Conservation (phyloP, 2,888 invertebrate genomes). For the Pachycephus smyrnensis region DNA sequence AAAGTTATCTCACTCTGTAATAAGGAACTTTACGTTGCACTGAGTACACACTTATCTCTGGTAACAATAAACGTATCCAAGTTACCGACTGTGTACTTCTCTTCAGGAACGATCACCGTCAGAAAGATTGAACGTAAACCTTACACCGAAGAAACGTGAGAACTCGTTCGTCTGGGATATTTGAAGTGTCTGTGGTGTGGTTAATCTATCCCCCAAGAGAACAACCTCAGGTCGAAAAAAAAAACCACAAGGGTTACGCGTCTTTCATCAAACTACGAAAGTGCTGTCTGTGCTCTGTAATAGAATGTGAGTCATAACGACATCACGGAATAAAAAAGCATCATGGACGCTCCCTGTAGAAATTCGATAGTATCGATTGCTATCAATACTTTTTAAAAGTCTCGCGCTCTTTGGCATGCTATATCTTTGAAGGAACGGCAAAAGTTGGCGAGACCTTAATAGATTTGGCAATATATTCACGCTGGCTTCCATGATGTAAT, state of each 20-base stretch:
- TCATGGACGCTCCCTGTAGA: not conserved
- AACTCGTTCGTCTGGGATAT: not conserved
- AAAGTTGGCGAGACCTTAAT: conserved; percentile 68
- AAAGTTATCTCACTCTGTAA: not conserved
- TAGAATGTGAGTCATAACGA: not conserved
- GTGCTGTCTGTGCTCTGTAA: not conserved
- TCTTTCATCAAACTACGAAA: not conserved
- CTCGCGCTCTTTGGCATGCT: not conserved
- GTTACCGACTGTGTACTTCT: not conserved
- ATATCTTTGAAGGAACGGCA: not conserved
- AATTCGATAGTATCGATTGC: not conserved
- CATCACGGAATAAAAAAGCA: not conserved
- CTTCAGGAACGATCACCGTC: not conserved
- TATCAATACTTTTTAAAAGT: not conserved
- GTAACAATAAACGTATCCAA: not conserved
- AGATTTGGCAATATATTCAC: conserved; percentile 88
- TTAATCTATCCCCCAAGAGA: not conserved
- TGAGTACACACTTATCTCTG: not conserved
- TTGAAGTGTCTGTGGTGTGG: not conserved
- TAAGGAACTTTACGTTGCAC: not conserved
- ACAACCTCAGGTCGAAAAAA: not conserved
- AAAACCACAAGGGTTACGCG: not conserved
- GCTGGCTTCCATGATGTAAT: conserved; percentile 83
- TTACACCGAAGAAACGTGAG: not conserved
- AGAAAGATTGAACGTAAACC: not conserved